Evolutionary conservation across 2,888 invertebrate genomes (phyloP), one percentile per base, ranked within the genome.

Genomic region (Dasysyrphus tricinctus): DNA sequence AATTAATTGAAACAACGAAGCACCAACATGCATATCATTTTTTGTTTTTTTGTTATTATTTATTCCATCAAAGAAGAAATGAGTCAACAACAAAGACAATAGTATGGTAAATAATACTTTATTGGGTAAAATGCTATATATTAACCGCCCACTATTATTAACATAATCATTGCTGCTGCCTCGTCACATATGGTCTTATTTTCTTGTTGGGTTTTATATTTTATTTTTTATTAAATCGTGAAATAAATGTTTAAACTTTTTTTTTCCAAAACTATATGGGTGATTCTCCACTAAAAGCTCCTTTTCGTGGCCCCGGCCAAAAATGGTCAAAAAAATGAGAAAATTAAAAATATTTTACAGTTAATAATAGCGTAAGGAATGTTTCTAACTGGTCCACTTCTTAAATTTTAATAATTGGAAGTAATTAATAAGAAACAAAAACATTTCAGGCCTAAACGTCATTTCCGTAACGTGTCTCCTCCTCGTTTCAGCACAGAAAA

Each of bases 71-170:
- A 49, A 42, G 32, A 67, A 74, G 9, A n/a, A 69, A 49, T 80
- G 74, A 80, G 44, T 79, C 82, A 79, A 83, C 67, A 74, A 72
- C 19, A 65, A 54, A 44, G 37, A 72, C 81, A 81, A 56, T 56
- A 57, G 39, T 72, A 65, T 77, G 47, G 70, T 77, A 77, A 73
- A 73, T 77, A 82, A 82, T 74, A 78, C 37, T 73, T 73, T 54
- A 59, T 78, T 73, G 44, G 44, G 67, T 56, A 69, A 37, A 37
- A 19, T 61, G 16, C 11, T 56, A 44, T 56, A 44, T 47, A 49
- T 49, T n/a, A 67, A 49, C 54, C 73, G 54, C 73, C 82, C 49
- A 67, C 29, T 19, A 67, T 51, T 42, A 29, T 42, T 37, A 42
- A 57, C 49, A 47, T 73, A 70, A 67, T 49, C 49, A 8, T 29